phyloP scores from a whole-genome alignment of 2,888 invertebrate species.

The Euplagia quadripunctaria region DNA sequence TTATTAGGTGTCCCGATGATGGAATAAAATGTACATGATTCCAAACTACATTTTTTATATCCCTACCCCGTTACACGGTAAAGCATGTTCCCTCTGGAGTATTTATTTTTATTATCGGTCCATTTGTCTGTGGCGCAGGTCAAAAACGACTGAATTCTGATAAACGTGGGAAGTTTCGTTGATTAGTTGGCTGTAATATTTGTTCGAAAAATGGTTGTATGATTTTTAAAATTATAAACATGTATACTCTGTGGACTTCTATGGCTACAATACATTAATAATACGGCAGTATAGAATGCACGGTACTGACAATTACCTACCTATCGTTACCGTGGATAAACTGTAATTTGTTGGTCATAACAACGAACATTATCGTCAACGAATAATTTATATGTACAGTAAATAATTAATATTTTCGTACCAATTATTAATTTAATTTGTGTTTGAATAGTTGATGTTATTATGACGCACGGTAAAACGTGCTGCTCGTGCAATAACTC shows the following conservation, averaged over 20 bases:
- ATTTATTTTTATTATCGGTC: no score
- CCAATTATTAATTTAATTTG: not conserved
- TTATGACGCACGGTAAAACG: conserved; percentile 6
- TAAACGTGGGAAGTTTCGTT: no score
- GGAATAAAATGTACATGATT: no score
- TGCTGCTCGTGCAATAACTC: not conserved
- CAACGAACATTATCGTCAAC: not conserved
- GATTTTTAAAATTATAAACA: not conserved
- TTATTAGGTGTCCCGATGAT: no score
- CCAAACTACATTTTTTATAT: no score
- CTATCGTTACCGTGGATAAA: not conserved
- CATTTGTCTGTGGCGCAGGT: no score
- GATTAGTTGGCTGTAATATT: not conserved
- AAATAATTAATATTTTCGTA: conserved; percentile 1
- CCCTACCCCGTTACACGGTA: no score
- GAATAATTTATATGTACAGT: not conserved
- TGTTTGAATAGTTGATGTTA: not conserved
- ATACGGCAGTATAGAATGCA: not conserved
- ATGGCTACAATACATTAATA: not conserved
- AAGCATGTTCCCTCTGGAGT: no score
- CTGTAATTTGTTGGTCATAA: not conserved
- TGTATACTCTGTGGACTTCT: not conserved
- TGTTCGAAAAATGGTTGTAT: not conserved
- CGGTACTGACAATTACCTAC: not conserved
- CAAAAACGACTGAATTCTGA: no score